Evolutionary conservation across 2,113 vertebrate species (phyloP), one percentile per base, ranked within the genome.

Genomic region (Pandion haliaetus): DNA sequence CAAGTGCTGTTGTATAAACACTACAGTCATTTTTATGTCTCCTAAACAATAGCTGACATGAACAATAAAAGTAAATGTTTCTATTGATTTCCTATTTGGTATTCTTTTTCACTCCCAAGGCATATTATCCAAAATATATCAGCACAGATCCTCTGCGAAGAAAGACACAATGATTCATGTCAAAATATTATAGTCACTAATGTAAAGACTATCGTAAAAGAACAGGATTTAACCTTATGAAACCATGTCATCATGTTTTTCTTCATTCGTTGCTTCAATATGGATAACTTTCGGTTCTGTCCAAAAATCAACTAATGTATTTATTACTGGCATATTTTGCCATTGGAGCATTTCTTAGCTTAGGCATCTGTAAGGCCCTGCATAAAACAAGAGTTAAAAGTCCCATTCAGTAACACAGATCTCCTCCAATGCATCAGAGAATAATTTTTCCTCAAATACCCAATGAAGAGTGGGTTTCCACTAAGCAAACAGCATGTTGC

Each of bases 11-110:
- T 92, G 6, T 85, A 69, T 83, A 93, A 95, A 82, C 54, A 70
- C 32, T 31, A 55, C 31, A 63, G 50, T 77, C 72, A 90, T 88
- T 96, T 95, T 92, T 88, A 87, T 70, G 72, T 72, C 55, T 81
- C 72, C 38, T 86, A 83, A 92, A 95, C 50, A 92, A 54, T 36
- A 90, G 44, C 19, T 93, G 92, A 81, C 72, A 74, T 63, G 76
- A 95, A 77, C 50, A 94, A 78, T 86, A 71, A 88, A 84, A 96
- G 76, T 59, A 83, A 93, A 73, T 89, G 36, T 57, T 94, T 65
- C 13, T 90, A 95, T 93, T 93, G 90, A 96, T 97, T 94, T 92
- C n/a, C 61, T 90, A 73, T 91, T 32, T 76, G 50, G 15, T 62
- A 70, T 77, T 77, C 50, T 65, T 77, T 91, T 82, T 86, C 50